Base-by-base conservation (phyloP, 2,888 invertebrate genomes). In the Ethmia dodecea region DNA sequence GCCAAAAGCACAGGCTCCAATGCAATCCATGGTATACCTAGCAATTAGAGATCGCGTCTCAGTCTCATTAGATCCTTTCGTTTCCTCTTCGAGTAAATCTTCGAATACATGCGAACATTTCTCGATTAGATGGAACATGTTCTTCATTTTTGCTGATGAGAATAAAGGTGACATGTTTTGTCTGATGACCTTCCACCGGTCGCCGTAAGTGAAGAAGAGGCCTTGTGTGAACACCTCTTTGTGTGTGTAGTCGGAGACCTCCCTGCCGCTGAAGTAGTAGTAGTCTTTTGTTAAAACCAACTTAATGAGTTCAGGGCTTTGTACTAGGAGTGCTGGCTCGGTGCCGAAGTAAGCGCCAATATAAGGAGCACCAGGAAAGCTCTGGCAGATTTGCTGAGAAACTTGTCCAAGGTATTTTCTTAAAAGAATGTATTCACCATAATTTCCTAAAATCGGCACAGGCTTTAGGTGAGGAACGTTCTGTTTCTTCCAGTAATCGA, bases 81-180 rank as follows among this genome's bases (percentile, higher is more conserved):
- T 35, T 31, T 61, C 55, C 3, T 58, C 40, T 10, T 62, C 58
- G 0, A 79, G 45, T 33, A 70, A 37, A 0, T 42, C 49, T 25
- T 78, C 74, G 2, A 74, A 60, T 0, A 42, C 44, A 6, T 45
- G 33, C 0, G 59, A 37, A 31, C 69, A 68, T 5, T 62, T 56
- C 30, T 61, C 55, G 5, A 79, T 63, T 5, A 78, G 42, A 37
- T 65, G 49, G 32, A 79, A 80, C 80, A 81, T 81, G n/a, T 59
- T 71, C 39, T 66, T 78, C 60, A 79, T 72, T 45, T 78, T 80
- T 0, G 66, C 50, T 0, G 72, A 61, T 0, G 80, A 63, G 43
- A 79, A 81, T 0, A 79, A 31, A 0, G 72, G 73, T 0, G 71
- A 71, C 8, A 73, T 37, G 35, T 77, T 74, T 42, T 78, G 79